Evolutionary conservation across 2,888 invertebrate species (phyloP), one percentile per base, ranked within the genome.

Genomic region (Lasioglossum marginatum): DNA sequence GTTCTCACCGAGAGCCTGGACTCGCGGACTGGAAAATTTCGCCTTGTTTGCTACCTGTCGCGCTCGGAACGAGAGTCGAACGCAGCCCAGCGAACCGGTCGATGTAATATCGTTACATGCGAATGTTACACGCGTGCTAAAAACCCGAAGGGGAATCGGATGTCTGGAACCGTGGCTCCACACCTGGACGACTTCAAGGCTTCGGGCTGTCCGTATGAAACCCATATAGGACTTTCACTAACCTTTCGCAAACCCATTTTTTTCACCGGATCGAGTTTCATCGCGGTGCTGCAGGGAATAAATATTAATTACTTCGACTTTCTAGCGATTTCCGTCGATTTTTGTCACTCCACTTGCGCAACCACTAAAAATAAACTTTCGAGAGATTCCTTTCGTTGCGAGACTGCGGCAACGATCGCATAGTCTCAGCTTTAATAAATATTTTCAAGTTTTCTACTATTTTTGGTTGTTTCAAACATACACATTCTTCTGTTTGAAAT

Each of bases 221-320:
- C 63, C 66, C 48, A 77, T n/a, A 66, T n/a, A n/a, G 63, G 76
- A 76, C 76, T 76, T 76, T 76, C 76, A 76, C 76, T 76, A 76
- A 76, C 76, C 76, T 66, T 76, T 76, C 76, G 76, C 76, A 76
- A 76, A 76, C 76, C 34, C 31, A 76, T 66, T 76, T 76, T 76
- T 76, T 40, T 52, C 45, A 2, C 66, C 63, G 76, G 63, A 76
- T 76, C 76, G 76, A 31, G 45, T 76, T 76, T 76, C 76, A 66
- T 76, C 66, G 43, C 43, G 71, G 14, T 66, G 63, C 34, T 66
- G 45, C 31, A n/a, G 57, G 37, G 74, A 34, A 40, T 75, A 75
- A 63, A 66, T 45, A 66, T 43, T 31, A 43, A 66, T 23, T 31
- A n/a, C 76, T 76, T 43, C 43, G 63, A 60, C 76, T 63, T 66